Conservation (phyloP, 2,797 vertebrate genomes). For the Etheostoma perlongum region DNA sequence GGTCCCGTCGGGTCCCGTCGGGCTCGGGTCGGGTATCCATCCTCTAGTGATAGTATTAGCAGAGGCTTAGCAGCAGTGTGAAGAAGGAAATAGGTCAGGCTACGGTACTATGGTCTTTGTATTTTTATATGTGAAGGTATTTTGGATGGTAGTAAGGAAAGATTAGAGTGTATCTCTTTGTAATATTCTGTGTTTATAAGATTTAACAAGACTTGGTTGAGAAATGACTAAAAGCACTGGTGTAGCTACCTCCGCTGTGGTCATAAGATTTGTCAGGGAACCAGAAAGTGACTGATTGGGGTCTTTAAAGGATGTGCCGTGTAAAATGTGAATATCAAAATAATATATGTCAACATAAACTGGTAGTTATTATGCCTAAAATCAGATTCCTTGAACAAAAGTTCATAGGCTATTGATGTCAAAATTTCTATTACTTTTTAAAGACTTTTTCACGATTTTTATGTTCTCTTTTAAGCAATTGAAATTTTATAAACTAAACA, state of each 20-base stretch:
- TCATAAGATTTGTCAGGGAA: constrained; percentile 57
- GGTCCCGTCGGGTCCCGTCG: too few species aligned
- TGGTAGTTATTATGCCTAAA: constrained; percentile 65
- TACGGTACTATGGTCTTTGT: constrained; percentile 53
- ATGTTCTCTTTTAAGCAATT: constrained; percentile 76
- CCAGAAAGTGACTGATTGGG: constrained; percentile 66
- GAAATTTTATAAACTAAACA: constrained; percentile 77
- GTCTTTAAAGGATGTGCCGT: constrained; percentile 65
- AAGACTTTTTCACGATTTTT: constrained; percentile 70
- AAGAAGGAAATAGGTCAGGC: constrained; percentile 25
- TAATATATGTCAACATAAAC: constrained; percentile 83
- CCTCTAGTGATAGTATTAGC: constrained; percentile 25
- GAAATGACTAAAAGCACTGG: constrained; percentile 41
- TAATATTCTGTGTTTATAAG: constrained; percentile 50
- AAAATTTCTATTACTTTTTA: constrained; percentile 74
- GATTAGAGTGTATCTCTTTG: constrained; percentile 44
- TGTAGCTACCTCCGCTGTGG: constrained; percentile 23
- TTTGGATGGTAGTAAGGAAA: constrained; percentile 40
- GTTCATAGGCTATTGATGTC: constrained; percentile 73
- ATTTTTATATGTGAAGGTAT: constrained; percentile 58
- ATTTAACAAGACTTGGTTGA: constrained; percentile 45
- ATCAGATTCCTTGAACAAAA: constrained; percentile 62
- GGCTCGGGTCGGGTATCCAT: too few species aligned
- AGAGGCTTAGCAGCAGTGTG: constrained; percentile 13
- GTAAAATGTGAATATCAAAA: constrained; percentile 82